Evolutionary conservation across 2,113 vertebrate genomes (phyloP).

Genomic region (Echinops telfairi): DNA sequence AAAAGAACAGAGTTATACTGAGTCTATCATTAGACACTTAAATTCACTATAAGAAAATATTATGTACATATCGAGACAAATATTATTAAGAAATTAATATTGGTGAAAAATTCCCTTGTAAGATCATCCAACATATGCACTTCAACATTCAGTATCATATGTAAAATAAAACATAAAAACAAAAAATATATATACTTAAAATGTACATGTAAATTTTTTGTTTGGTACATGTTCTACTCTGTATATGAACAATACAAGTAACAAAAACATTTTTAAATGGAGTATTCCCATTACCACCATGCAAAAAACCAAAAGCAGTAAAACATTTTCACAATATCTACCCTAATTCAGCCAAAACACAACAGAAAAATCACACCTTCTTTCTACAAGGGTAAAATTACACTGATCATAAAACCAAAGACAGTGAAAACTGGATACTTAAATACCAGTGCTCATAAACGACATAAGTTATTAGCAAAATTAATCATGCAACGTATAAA

Average conservation of each 20-base stretch:
- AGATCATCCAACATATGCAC: not conserved
- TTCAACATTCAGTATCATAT: not conserved
- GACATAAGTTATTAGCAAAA: not conserved
- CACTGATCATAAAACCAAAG: not conserved
- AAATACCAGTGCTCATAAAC: not conserved
- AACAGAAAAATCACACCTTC: not conserved
- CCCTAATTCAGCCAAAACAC: not conserved
- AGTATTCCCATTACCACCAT: not conserved
- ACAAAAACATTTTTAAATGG: no score
- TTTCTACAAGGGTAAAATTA: not conserved
- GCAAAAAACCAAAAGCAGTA: not conserved
- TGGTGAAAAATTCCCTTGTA: not conserved
- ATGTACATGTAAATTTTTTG: not conserved
- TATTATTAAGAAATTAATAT: not conserved
- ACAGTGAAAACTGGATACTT: not conserved
- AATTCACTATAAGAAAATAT: not conserved
- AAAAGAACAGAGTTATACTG: not conserved
- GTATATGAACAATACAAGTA: no score
- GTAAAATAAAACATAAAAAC: constrained; percentile 4
- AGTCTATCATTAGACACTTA: not conserved
- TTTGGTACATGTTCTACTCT: not conserved
- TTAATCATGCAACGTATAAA: not conserved
- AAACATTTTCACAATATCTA: not conserved
- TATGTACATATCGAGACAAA: not conserved
- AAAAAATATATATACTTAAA: not conserved